Evolutionary conservation across 2,113 vertebrate species (phyloP), one percentile per base, ranked within the genome.

Genomic region (Takifugu bimaculatus): DNA sequence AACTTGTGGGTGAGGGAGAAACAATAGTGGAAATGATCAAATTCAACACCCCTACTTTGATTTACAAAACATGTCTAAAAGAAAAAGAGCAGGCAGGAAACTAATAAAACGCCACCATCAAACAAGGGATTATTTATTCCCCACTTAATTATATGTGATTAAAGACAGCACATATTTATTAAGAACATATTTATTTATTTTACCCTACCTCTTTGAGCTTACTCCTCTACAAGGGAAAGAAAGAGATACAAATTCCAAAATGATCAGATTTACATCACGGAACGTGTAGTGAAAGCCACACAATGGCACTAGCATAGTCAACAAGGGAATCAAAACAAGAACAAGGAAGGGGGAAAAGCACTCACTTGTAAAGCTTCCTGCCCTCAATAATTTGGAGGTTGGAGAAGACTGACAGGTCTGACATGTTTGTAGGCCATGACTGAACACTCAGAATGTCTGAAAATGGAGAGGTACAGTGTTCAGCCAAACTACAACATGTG

Each of bases 381-480:
- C 96, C 95, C 55, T 94, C 92, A 63, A 98, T 96, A 54, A 92
- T 95, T 43, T 92, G 88, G 5, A 98, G 91, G 78, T 95, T 97
- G 81, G 94, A 95, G 85, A 98, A 98, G 72, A 98, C 93, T 1
- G 95, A 96, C 82, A 98, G 93, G 86, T 96, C 91, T 15, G 92
- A 81, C 93, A 96, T 90, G 82, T 89, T 93, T 64, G 90, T 80
- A 53, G 96, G 96, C 96, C 96, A 98, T 0, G 94, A 94, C 79
- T 95, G 95, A 83, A 97, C 94, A 76, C 92, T 95, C 50, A 97
- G 87, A 77, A 91, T 89, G 50, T 95, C 95, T 98, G 77, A 59
- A 79, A 75, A 51, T 4, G 4, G 14, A 82, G 14, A 66, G 6
- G 45, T 5, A 3, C 43, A 13, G 13, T 74, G 65, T 25, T 42